Evolutionary conservation across 2,113 vertebrate genomes (phyloP), one percentile per base, ranked within the genome.

Genomic region (Melanotaenia duboulayi): DNA sequence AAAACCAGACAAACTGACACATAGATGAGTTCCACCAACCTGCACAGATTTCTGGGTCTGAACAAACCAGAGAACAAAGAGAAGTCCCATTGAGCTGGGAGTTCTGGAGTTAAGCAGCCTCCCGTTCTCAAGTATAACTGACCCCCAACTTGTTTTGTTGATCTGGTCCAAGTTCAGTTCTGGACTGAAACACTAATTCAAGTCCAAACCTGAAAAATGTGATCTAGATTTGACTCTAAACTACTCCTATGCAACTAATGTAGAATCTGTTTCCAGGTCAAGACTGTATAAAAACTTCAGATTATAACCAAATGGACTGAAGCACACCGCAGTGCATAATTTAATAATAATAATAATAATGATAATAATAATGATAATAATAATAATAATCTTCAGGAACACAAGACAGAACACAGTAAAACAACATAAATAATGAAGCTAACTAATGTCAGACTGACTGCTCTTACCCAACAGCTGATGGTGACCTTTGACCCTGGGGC

Each of bases 401-500:
- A 74, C 32, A 60, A n/a, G 74, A 88, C 66, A 70, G 49, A 81
- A 79, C 68, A 63, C 32, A 70, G 51, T 55, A 55, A 80, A 72
- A 62, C 16, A 72, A 83, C 54, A 83, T 42, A 81, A 82, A 68
- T 13, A 75, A 78, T 74, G 75, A 80, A 16, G 52, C 87, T 78
- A 80, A 74, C 35, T 79, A 61, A 84, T 52, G 64, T 74, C 80
- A 83, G 65, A 82, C 71, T 86, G 60, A 75, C 83, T 74, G 80
- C 49, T 89, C 90, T 90, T 91, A 91, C 89, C 90, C 84, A 82
- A 83, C 74, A 83, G 85, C 67, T 80, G 88, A 90, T 74, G 89
- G 65, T 76, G 88, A 89, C 82, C 82, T 87, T 85, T 89, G 88
- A 88, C 80, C 91, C 86, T 87, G 83, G 77, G 73, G 81, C 89